These are phyloP conservation scores for Todiramphus saurophagus DNA, from an alignment of 2,113 vertebrate genomes.

Conservation along the genomic window DNA sequence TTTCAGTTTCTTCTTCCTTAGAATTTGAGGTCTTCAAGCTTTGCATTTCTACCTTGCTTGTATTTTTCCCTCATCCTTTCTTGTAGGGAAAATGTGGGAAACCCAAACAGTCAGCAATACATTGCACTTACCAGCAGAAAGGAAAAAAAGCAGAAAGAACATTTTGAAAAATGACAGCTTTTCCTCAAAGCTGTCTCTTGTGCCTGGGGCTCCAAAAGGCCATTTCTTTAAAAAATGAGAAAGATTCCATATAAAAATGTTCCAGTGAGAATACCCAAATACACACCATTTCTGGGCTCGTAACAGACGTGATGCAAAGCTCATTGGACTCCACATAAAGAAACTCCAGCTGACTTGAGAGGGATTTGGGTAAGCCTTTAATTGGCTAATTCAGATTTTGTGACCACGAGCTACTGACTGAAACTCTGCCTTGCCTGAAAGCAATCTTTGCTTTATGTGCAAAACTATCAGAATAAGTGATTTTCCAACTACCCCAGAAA, in stretches of 20 bases:
- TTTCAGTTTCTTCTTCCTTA: background rate
- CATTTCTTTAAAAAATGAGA: background rate
- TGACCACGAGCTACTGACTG: background rate
- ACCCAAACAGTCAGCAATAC: background rate
- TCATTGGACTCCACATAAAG: background rate
- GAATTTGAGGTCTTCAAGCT: background rate
- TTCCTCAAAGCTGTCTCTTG: background rate
- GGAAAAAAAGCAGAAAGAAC: background rate
- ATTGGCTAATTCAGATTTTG: slow-evolving; percentile 49
- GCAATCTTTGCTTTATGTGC: background rate
- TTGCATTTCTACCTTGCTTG: background rate
- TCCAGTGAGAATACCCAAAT: background rate
- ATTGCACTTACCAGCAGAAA: background rate
- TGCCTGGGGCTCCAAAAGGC: background rate
- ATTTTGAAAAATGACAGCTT: background rate
- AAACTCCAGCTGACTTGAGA: slow-evolving; percentile 6
- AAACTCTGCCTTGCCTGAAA: background rate
- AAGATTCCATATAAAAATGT: background rate
- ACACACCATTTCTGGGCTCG: background rate
- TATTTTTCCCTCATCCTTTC: background rate
- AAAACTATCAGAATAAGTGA: background rate
- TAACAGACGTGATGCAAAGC: background rate
- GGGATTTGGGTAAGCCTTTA: slow-evolving; percentile 48
- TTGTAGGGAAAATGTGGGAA: background rate
- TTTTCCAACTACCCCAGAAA: background rate